A percentile compares a stretch with the other conserved stretches of the same genome.
These are phyloP conservation scores for Channallabes apus DNA, from an alignment of 2,797 vertebrate genomes.

Conservation along the genomic window DNA sequence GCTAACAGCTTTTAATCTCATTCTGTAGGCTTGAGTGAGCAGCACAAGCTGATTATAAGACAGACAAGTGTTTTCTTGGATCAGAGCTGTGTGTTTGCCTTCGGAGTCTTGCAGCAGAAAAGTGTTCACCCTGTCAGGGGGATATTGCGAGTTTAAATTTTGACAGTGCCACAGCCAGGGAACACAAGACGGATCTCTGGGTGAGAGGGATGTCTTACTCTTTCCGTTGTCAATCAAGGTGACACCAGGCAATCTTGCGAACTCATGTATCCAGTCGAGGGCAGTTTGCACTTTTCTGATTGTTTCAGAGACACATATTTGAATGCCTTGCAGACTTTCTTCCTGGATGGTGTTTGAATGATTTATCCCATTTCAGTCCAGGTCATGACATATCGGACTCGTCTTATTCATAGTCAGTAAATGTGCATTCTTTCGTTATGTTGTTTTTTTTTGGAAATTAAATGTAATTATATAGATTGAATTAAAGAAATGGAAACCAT, in stretches of 20 bases:
- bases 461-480: too few species aligned
- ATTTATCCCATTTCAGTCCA: background rate
- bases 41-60: background rate
- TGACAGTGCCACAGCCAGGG: background rate
- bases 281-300: background rate
- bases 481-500: too few species aligned
- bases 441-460: too few species aligned
- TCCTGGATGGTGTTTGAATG: background rate
- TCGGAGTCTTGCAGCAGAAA: background rate
- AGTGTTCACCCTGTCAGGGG: background rate
- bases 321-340: background rate
- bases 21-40: background rate
- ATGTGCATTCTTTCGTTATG: background rate
- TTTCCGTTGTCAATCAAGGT: background rate
- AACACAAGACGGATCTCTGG: background rate
- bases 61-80: background rate
- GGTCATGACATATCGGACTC: background rate
- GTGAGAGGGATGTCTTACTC: background rate
- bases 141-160: background rate
- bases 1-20: background rate
- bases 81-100: background rate
- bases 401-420: background rate
- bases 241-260: background rate
- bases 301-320: background rate
- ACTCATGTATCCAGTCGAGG: background rate